A percentile compares a stretch with the other conserved stretches of the same genome.
Evolutionary conservation across 1,140 invertebrate genomes (phyloP).

Genomic region (Phymorhynchus buccinoides): DNA sequence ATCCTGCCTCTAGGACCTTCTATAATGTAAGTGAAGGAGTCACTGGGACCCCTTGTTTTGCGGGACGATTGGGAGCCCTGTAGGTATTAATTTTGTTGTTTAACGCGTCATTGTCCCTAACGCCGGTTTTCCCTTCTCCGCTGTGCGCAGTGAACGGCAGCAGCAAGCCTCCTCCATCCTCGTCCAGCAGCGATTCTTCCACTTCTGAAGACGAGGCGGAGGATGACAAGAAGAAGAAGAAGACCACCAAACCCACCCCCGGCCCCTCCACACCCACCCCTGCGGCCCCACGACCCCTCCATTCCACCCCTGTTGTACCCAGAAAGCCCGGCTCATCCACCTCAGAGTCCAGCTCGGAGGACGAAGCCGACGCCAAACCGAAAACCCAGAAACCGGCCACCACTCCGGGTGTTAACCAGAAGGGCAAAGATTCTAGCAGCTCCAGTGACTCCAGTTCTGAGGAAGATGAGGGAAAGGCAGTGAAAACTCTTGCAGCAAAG

Average conservation of each 20-base stretch:
- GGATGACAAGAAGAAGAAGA: background rate
- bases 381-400: constrained; percentile 37
- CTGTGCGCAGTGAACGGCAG: background rate
- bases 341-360: constrained; percentile 40
- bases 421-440: constrained; percentile 4
- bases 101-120: too few relatives aligned
- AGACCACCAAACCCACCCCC: constrained; percentile 20
- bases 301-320: constrained; percentile 18
- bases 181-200: constrained; percentile 36
- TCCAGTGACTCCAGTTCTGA: constrained; percentile 36
- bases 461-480: constrained; percentile 14
- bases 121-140: too few relatives aligned
- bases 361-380: constrained; percentile 41
- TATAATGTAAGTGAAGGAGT: too few relatives aligned
- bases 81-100: too few relatives aligned
- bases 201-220: constrained; percentile 40
- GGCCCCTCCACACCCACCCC: too few relatives aligned
- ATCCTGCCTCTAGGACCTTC: too few relatives aligned
- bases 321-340: constrained; percentile 37
- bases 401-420: background rate
- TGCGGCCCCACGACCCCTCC: constrained; percentile 33
- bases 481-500: constrained; percentile 32
- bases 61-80: too few relatives aligned
- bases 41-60: too few relatives aligned
- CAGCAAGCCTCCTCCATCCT: constrained; percentile 18